Evolutionary conservation across 1,140 invertebrate genomes (phyloP), one percentile per base, ranked within the genome.

Genomic region (Camponotus floridanus): DNA sequence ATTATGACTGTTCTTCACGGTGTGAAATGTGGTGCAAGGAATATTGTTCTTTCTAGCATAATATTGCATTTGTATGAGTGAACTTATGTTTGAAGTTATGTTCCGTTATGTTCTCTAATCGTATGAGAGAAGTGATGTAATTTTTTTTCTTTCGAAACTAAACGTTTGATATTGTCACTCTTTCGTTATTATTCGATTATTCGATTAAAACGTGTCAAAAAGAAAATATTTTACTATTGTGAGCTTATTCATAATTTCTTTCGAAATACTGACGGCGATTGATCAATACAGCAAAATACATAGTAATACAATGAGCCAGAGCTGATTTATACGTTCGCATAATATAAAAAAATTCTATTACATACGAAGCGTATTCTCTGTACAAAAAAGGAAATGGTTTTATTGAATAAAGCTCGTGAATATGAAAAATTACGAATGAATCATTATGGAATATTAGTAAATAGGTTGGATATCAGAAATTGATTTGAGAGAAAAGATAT

Each of bases 1-100:
- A 88, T 88, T 88, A 90, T 78, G 78, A 81, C 73, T 59, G 26
- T 61, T 81, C 79, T 26, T 61, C 51, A 11, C 36, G 39, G 18
- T 18, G 11, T 61, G 39, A 81, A 81, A 81, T 61, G 67, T 36
- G 8, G 39, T 11, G 21, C 13, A 26, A 81, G 11, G 55, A 45
- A 81, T 73, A 57, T 61, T 70, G 65, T 18, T 36, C 51, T 26
- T 3, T 39, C 13, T 33, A 26, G n/a, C 15, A 26, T 9, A 33
- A 71, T 9, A 1, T 9, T 31, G 67, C 36, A 45, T 13, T 48
- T 21, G 18, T 26, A 3, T 5, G 51, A 26, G 7, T 48, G 51
- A 79, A 68, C 36, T 57, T 55, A 55, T 48, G 6, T 68, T 59
- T 51, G 48, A 51, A 0, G 48, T 51, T 51, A 51, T 4, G 15